A percentile compares a stretch with the other conserved stretches of the same genome.
Evolutionary conservation across 2,113 vertebrate genomes (phyloP).

Genomic region (Anhinga rufa): DNA sequence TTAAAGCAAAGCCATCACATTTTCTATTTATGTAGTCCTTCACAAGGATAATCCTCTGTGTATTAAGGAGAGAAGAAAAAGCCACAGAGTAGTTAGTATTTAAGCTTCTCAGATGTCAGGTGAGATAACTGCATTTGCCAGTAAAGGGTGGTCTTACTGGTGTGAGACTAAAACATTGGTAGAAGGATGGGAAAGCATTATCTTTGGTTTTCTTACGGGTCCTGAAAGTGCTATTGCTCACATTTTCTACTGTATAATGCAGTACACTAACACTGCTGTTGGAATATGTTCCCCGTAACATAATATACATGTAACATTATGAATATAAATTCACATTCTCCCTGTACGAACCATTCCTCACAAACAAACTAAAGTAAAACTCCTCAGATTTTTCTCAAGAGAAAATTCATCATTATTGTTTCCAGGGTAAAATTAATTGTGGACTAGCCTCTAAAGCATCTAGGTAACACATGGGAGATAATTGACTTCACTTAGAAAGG

Average conservation of each 20-base stretch:
- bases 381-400: not conserved
- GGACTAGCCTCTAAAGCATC: not conserved
- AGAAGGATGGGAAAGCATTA: not conserved
- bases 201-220: not conserved
- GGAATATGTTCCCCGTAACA: not conserved
- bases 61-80: slow-evolving; percentile 10
- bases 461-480: not conserved
- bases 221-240: not conserved
- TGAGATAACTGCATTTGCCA: not conserved
- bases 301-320: not conserved
- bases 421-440: not conserved
- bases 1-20: slow-evolving; percentile 15
- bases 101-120: slow-evolving; percentile 6
- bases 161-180: not conserved
- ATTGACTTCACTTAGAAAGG: not conserved
- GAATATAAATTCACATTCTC: not conserved
- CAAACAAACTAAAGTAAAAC: not conserved
- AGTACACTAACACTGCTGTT: not conserved
- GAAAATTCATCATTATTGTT: not conserved
- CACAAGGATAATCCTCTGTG: slow-evolving; percentile 30
- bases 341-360: not conserved
- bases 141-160: not conserved
- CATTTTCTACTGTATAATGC: not conserved
- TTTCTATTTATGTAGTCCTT: slow-evolving; percentile 46
- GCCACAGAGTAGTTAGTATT: not conserved